A percentile compares a stretch with the other conserved stretches of the same genome.
Conservation (phyloP, 2,113 vertebrate species). For the Ochotona princeps region DNA sequence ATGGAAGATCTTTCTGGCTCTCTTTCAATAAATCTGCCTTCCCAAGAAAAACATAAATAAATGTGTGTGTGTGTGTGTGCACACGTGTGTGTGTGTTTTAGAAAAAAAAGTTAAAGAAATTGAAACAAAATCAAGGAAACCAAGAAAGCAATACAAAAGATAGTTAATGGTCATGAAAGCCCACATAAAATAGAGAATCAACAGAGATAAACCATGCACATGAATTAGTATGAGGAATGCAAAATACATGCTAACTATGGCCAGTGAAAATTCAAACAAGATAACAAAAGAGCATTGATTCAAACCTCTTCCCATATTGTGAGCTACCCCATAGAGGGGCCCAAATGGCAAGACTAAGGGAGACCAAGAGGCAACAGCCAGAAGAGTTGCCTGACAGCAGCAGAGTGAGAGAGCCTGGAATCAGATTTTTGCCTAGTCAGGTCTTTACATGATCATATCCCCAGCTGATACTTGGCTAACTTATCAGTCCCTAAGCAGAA, state of each 20-base stretch:
- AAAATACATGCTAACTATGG: neutral
- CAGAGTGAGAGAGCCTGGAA: neutral
- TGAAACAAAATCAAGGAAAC: neutral
- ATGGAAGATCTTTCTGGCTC: no score
- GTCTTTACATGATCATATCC: neutral
- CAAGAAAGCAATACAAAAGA: neutral
- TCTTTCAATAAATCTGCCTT: no score
- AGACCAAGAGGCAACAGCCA: neutral
- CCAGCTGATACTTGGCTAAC: neutral
- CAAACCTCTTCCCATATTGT: neutral
- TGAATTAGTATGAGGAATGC: neutral
- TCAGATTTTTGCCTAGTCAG: neutral
- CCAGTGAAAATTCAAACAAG: slow-evolving; percentile 25
- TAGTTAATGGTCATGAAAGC: neutral
- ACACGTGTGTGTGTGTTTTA: neutral
- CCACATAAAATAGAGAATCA: neutral
- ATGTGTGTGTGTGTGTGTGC: no score
- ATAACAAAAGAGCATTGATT: neutral
- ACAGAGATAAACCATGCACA: neutral
- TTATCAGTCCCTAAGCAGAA: neutral
- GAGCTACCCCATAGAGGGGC: neutral
- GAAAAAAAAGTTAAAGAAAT: neutral
- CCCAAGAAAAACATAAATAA: no score
- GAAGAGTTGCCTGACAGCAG: neutral
- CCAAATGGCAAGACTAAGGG: neutral